Conservation (phyloP, 2,888 invertebrate genomes). For the Biston betularia region DNA sequence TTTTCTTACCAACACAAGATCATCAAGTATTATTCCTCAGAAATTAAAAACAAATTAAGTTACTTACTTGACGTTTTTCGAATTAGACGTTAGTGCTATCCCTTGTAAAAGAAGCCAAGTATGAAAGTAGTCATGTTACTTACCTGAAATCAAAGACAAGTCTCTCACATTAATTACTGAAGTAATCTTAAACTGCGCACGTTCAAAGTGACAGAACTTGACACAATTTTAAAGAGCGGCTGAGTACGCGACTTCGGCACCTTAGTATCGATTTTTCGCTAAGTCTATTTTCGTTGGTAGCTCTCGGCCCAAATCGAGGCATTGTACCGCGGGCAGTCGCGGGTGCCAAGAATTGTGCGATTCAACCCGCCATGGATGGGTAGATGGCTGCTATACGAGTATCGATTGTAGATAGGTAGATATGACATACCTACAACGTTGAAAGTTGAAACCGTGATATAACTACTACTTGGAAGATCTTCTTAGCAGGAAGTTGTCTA, state of each 20-base stretch:
- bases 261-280: slow-evolving; percentile 71
- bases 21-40: too few relatives aligned
- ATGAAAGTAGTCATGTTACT: too few relatives aligned
- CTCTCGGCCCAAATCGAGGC: slow-evolving; percentile 63
- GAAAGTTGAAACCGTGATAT: slow-evolving; percentile 1
- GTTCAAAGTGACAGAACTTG: slow-evolving; percentile 63
- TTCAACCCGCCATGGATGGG: slow-evolving; percentile 16
- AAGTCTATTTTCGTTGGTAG: slow-evolving; percentile 70
- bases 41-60: too few relatives aligned
- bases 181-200: slow-evolving; percentile 40
- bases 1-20: too few relatives aligned
- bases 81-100: too few relatives aligned
- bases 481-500: too few relatives aligned
- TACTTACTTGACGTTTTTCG: too few relatives aligned
- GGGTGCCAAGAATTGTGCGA: slow-evolving; percentile 29
- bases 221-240: slow-evolving; percentile 69
- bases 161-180: slow-evolving; percentile 38
- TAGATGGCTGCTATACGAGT: background rate
- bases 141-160: background rate
- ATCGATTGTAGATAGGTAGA: background rate
- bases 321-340: slow-evolving; percentile 51
- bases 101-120: too few relatives aligned
- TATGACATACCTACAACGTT: slow-evolving; percentile 6
- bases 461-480: too few relatives aligned
- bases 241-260: slow-evolving; percentile 54